Evolutionary conservation across 2,113 vertebrate species (phyloP), one percentile per base, ranked within the genome.

Genomic region (Nibea coibor): DNA sequence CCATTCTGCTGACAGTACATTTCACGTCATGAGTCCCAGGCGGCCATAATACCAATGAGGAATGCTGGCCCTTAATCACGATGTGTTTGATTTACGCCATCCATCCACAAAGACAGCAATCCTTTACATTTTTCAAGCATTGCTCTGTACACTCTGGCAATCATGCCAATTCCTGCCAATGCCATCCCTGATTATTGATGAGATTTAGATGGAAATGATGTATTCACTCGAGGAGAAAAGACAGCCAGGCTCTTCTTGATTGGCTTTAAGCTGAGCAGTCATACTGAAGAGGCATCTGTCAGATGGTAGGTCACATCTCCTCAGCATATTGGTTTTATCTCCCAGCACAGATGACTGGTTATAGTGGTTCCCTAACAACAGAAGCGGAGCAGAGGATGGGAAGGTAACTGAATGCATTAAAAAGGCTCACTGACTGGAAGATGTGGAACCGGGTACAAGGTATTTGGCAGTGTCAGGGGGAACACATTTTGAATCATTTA

Each of bases 181-280:
- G 43, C 71, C 54, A 47, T 69, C 66, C 58, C 58, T 90, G 90
- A 93, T 93, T 93, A 93, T 93, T 90, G 86, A 91, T 79, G 54
- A 80, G 75, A 82, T 84, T 89, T 83, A 77, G 75, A 89, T 86
- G 81, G 83, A 88, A 93, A 91, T 84, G 6, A 87, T 78, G 73
- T 74, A 89, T 93, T 91, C 83, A 64, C 66, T 75, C 58, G 58
- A 83, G 59, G 59, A 84, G 78, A 76, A 81, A 78, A 20, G 78
- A 82, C 74, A 87, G 71, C 51, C 59, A 51, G 67, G 50, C 48
- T 80, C 61, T 39, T 80, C 70, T 88, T 92, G 90, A 91, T 93
- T 88, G 82, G 89, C 78, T 89, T 92, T 81, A 88, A 81, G 80
- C 80, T 57, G 78, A 90, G 80, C 76, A 79, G 73, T 69, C 57